Conservation (phyloP, 1,140 invertebrate species). For the Drosophila suzukii region DNA sequence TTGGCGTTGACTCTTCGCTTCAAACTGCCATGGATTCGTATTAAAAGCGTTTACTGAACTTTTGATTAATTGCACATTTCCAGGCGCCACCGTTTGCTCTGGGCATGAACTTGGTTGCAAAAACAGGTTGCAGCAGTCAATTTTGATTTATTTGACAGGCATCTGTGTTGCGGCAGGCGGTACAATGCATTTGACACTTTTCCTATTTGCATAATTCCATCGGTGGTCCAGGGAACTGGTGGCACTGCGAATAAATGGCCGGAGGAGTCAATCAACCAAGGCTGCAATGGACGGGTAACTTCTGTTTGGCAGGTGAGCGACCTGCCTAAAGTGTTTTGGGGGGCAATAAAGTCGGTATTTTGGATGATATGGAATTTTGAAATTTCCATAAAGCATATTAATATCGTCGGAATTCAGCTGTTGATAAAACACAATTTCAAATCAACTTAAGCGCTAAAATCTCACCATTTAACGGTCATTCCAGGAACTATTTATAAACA, state of each 20-base stretch:
- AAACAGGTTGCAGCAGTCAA: constrained; percentile 55
- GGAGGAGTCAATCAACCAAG: constrained; percentile 13
- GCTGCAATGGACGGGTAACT: not conserved
- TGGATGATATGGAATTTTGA: not conserved
- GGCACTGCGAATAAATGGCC: not conserved
- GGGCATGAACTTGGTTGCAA: constrained; percentile 31
- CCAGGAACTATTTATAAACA: not conserved
- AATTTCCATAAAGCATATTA: not conserved
- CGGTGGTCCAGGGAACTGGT: not conserved
- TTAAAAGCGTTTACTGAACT: constrained; percentile 50
- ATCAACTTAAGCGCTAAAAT: not conserved
- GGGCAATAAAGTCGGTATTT: not conserved
- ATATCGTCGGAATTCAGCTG: not conserved
- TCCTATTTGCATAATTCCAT: constrained; percentile 59
- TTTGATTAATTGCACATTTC: constrained; percentile 73
- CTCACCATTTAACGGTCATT: not conserved
- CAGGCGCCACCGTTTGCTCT: constrained; percentile 46
- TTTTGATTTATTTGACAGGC: constrained; percentile 51
- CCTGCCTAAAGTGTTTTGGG: not conserved
- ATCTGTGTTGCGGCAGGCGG: constrained; percentile 4
- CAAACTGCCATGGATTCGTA: constrained; percentile 9
- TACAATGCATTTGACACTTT: constrained; percentile 62
- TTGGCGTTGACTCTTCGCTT: constrained; percentile 47
- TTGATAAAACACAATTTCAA: not conserved
- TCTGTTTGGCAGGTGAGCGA: constrained; percentile 10